Conservation (phyloP, 1,140 invertebrate species). For the Paraescarpia echinospica region DNA sequence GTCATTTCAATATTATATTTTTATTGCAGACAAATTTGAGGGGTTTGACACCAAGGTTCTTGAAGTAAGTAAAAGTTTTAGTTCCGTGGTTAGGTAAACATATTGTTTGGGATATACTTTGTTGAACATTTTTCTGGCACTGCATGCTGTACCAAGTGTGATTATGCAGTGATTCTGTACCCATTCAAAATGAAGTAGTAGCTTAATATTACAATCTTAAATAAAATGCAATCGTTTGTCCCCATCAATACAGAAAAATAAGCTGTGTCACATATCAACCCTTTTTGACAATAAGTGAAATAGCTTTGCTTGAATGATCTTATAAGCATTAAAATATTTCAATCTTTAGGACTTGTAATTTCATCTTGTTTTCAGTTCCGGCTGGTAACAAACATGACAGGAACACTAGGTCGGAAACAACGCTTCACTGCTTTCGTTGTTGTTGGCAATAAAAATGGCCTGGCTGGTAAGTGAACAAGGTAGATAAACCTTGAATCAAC, state of each 20-base stretch:
- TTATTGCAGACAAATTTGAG: conserved; percentile 74
- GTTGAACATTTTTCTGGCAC: no score
- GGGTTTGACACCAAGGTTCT: conserved; percentile 86
- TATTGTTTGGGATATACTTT: no score
- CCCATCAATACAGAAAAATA: no score
- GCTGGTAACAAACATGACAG: conserved; percentile 81
- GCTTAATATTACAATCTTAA: no score
- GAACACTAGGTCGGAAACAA: conserved; percentile 76
- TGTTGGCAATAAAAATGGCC: conserved; percentile 86
- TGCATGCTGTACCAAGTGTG: no score
- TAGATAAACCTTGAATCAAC: not conserved
- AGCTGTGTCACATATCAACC: not conserved
- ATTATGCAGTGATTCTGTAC: no score
- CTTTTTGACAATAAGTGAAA: not conserved
- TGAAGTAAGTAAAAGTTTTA: conserved; percentile 62
- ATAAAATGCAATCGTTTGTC: no score
- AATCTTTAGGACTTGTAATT: not conserved
- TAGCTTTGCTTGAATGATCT: not conserved
- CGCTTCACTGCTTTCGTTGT: conserved; percentile 72
- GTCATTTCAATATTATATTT: conserved; percentile 21
- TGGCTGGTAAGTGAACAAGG: conserved; percentile 64
- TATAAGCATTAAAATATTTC: not conserved
- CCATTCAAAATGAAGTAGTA: no score
- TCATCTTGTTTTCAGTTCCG: conserved; percentile 62
- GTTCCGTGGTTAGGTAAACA: not conserved